These are phyloP conservation scores for Barypeithes pellucidus DNA, from an alignment of 2,888 invertebrate species.

Conservation along the genomic window DNA sequence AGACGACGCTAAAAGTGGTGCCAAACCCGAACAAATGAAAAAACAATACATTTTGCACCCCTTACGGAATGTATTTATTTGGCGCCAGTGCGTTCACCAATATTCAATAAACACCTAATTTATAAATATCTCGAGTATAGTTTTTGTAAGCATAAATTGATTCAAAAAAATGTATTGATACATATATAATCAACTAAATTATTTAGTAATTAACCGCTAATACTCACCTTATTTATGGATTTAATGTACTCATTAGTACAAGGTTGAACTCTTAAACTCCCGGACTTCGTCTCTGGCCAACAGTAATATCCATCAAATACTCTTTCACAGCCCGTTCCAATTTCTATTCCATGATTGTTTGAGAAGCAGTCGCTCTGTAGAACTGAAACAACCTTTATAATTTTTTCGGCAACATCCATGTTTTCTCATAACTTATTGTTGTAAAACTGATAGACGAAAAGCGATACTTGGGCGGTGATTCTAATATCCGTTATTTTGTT, in stretches of 20 bases:
- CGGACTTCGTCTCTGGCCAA: constrained; percentile 72
- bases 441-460: constrained; percentile 46
- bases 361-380: constrained; percentile 33
- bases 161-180: too few relatives aligned
- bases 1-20: too few relatives aligned
- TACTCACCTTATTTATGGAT: constrained; percentile 56
- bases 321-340: constrained; percentile 65
- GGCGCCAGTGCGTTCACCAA: too few relatives aligned
- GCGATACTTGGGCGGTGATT: constrained; percentile 52
- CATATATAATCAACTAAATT: too few relatives aligned
- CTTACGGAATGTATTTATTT: too few relatives aligned
- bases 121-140: too few relatives aligned
- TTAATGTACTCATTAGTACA: constrained; percentile 68
- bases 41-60: too few relatives aligned
- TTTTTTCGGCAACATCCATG: constrained; percentile 38
- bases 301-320: constrained; percentile 74
- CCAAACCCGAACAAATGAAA: too few relatives aligned
- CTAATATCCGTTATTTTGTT: constrained; percentile 54
- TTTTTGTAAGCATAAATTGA: too few relatives aligned
- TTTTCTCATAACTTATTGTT: constrained; percentile 33
- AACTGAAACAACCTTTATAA: constrained; percentile 11
- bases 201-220: not conserved
- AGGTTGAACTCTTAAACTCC: constrained; percentile 66
- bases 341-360: not conserved
- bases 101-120: too few relatives aligned